Evolutionary conservation across 2,113 vertebrate species (phyloP).

Genomic region (Synchiropus splendidus): DNA sequence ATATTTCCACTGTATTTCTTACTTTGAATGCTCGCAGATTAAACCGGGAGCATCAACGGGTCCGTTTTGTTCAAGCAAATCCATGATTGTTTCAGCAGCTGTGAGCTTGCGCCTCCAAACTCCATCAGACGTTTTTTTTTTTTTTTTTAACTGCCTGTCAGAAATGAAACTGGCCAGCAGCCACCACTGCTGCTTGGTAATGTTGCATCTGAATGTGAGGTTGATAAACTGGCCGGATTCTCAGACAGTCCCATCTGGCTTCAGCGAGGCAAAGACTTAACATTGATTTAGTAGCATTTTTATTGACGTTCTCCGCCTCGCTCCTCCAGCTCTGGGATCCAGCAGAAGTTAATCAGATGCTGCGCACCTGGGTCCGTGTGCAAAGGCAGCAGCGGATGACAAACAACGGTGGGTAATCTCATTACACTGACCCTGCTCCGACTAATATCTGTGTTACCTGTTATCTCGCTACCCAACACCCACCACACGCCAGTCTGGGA

Average conservation of each 20-base stretch:
- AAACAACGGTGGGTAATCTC: constrained; percentile 14
- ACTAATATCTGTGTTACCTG: constrained; percentile 3
- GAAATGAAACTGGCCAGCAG: constrained; percentile 7
- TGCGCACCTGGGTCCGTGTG: constrained; percentile 45
- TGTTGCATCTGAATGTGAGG: constrained; percentile 20
- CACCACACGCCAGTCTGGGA: constrained; percentile 2
- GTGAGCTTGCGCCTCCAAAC: constrained; percentile 1
- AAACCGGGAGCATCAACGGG: too few species aligned
- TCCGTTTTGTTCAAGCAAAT: not conserved
- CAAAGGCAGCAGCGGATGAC: constrained; percentile 31
- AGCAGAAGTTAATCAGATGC: constrained; percentile 32
- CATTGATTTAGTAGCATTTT: constrained; percentile 44
- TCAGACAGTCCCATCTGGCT: constrained; percentile 31
- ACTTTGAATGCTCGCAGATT: too few species aligned
- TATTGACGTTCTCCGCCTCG: constrained; percentile 40
- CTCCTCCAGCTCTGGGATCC: constrained; percentile 14
- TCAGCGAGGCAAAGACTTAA: constrained; percentile 3
- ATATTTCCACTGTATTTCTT: too few species aligned
- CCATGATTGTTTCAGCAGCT: not conserved
- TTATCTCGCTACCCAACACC: constrained; percentile 3
- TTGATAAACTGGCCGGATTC: constrained; percentile 5
- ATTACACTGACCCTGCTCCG: constrained; percentile 7
- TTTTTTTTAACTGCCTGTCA: constrained; percentile 2
- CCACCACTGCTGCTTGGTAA: constrained; percentile 5
- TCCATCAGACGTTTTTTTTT: constrained; percentile 1